Conservation (phyloP, 30 jellyfish, hydroid and myxozoan species). For the Hydractinia echinata region DNA sequence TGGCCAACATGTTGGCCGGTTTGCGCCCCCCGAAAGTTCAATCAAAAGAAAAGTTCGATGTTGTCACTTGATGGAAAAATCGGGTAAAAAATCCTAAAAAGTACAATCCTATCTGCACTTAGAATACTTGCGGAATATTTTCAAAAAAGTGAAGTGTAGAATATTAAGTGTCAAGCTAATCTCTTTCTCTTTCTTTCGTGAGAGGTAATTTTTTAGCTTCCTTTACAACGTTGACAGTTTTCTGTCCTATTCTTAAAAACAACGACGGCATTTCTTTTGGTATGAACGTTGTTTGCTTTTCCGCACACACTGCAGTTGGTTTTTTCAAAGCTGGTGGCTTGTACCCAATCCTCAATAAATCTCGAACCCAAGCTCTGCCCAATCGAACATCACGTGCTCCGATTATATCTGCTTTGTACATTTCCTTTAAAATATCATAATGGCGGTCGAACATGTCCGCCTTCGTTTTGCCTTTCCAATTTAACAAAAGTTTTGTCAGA, state of each 20-base stretch:
- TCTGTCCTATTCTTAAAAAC: slow-evolving; percentile 65
- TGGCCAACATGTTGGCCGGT: too few relatives aligned
- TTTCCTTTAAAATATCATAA: slow-evolving; percentile 57
- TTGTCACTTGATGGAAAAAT: too few relatives aligned
- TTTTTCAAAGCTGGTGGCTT: slow-evolving; percentile 52
- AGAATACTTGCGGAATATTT: too few relatives aligned
- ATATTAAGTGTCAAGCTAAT: not conserved
- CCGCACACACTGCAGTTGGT: slow-evolving; percentile 29
- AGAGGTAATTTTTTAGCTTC: slow-evolving; percentile 21
- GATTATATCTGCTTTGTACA: slow-evolving; percentile 61
- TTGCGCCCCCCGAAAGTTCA: too few relatives aligned
- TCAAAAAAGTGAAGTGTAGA: too few relatives aligned
- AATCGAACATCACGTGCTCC: slow-evolving; percentile 74
- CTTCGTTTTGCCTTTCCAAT: slow-evolving; percentile 54
- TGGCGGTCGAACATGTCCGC: slow-evolving; percentile 65
- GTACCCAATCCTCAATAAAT: slow-evolving; percentile 74
- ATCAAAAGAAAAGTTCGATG: too few relatives aligned
- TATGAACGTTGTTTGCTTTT: slow-evolving; percentile 17
- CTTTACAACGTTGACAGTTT: slow-evolving; percentile 53
- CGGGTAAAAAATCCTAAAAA: too few relatives aligned
- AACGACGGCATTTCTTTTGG: slow-evolving; percentile 87
- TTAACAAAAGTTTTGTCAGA: slow-evolving; percentile 57
- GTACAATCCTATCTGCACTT: too few relatives aligned
- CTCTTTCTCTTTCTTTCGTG: slow-evolving; percentile 12
- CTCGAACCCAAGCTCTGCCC: slow-evolving; percentile 90